Evolutionary conservation across 2,113 vertebrate genomes (phyloP), one percentile per base, ranked within the genome.

Genomic region (Anser cygnoides): DNA sequence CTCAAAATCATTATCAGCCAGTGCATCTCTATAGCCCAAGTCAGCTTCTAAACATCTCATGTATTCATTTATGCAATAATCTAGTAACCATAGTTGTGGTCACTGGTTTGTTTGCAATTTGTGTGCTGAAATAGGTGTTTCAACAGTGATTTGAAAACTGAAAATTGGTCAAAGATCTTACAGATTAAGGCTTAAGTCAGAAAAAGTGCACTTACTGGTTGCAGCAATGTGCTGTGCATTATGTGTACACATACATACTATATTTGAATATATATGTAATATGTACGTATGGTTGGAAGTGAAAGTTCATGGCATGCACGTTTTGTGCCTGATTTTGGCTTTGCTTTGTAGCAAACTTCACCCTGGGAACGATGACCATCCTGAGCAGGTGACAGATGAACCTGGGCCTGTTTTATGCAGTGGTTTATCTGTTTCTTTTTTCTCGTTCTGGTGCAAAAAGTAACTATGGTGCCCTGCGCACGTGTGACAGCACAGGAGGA

Each of bases 1-100:
- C 78, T 94, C 20, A 6, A 75, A 52, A 89, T 84, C 70, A 41
- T 58, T 94, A 94, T 93, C 89, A 84, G 57, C 21, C 76, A 58
- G 49, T 75, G 39, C 86, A 94, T 95, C 83, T 94, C 57, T 72
- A 15, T 41, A 75, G 49, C 57, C 41, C 43, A 84, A 93, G 66
- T 84, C 77, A 95, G 86, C 70, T 79, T 90, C 87, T 93, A 84
- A 96, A 87, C 81, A 68, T 93, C 91, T 83, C 57, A 63, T 95
- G 91, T 89, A 74, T 81, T 85, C 78, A 82, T 82, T 87, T 79
- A n/a, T 66, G 72, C 2, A 10, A 76, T 90, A 82, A 92, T 81
- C 31, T 35, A 76, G 58, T 52, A 90, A 92, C 91, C 52, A 29
- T 85, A 85, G 91, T 76, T 65, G 50, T 2, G 16, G 74, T 79